phyloP scores from a whole-genome alignment of 2,888 invertebrate genomes.

The Candidula unifasciata region DNA sequence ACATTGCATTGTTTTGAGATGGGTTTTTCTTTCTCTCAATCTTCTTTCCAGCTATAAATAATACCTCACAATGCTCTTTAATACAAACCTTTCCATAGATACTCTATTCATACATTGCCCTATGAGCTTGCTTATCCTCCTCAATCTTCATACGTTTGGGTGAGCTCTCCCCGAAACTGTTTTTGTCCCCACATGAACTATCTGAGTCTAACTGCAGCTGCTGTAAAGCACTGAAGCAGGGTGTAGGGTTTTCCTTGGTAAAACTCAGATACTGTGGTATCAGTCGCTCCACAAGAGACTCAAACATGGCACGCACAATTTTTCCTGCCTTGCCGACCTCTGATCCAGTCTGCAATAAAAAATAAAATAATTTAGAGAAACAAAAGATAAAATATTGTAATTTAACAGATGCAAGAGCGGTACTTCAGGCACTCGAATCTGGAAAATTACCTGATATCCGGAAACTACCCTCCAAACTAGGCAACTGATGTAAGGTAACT shows the following conservation, averaged over 20 bases:
- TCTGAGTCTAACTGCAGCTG: constrained; percentile 40
- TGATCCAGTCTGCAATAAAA: constrained; percentile 63
- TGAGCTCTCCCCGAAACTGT: neutral
- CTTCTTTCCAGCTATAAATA: neutral
- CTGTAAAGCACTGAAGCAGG: constrained; percentile 48
- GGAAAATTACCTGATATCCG: no score
- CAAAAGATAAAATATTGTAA: no score
- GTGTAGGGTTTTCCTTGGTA: constrained; percentile 51
- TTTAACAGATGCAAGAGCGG: no score
- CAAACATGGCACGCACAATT: constrained; percentile 66
- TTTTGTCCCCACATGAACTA: neutral
- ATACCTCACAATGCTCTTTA: neutral
- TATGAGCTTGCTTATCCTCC: neutral
- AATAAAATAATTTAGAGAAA: no score
- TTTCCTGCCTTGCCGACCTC: constrained; percentile 73
- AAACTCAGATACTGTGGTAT: constrained; percentile 66
- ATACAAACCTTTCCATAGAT: neutral
- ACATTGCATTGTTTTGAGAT: no score
- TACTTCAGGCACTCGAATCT: no score
- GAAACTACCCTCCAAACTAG: no score
- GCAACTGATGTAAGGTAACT: no score
- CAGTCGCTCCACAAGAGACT: constrained; percentile 67
- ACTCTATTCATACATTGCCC: no score
- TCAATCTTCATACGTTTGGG: constrained; percentile 23
- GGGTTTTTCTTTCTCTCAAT: no score